Evolutionary conservation across 2,113 vertebrate genomes (phyloP).

Genomic region (Grammomys surdaster): DNA sequence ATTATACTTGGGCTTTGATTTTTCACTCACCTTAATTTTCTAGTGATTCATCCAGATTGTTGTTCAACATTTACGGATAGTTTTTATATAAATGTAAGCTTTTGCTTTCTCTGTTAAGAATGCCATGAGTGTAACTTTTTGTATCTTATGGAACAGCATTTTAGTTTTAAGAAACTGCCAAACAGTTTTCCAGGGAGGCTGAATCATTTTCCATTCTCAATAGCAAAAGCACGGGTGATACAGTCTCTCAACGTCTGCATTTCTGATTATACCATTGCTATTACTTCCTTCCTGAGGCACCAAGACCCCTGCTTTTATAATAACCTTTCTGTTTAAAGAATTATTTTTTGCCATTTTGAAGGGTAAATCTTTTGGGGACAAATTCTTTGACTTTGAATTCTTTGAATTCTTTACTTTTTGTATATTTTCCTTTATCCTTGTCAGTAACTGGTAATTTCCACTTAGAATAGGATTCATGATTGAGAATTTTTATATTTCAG

Average conservation of each 20-base stretch:
- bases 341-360: background rate
- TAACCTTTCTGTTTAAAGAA: conserved; percentile 16
- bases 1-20: conserved; percentile 13
- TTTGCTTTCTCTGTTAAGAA: conserved; percentile 42
- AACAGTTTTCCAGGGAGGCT: conserved; percentile 23
- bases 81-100: conserved; percentile 39
- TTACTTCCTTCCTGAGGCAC: background rate
- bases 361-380: conserved; percentile 10
- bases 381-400: background rate
- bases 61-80: background rate
- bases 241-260: background rate
- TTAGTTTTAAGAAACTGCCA: conserved; percentile 58
- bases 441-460: conserved; percentile 40
- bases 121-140: background rate
- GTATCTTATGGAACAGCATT: conserved; percentile 22
- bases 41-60: background rate
- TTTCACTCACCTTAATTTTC: background rate
- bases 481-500: conserved; percentile 64
- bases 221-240: background rate
- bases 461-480: conserved; percentile 12
- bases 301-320: conserved; percentile 20
- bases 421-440: conserved; percentile 40
- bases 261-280: conserved; percentile 17
- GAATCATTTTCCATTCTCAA: background rate
- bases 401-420: conserved; percentile 22